Evolutionary conservation across 2,888 invertebrate genomes (phyloP).

Genomic region (Darwinula stevensoni): DNA sequence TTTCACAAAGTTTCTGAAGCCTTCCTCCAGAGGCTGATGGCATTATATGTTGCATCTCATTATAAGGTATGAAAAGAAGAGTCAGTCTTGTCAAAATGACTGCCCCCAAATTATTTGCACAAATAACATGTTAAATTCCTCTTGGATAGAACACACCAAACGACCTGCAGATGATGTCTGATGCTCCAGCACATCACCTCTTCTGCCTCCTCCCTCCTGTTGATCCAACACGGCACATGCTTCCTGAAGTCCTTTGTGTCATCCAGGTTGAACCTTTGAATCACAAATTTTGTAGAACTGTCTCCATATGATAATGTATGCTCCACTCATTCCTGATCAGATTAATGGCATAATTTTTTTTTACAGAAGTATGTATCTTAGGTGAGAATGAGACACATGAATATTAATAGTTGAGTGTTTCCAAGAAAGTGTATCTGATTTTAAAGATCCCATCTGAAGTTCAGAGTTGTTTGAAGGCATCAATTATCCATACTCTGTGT

Average conservation of each 20-base stretch:
- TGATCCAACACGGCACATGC: conserved; percentile 26
- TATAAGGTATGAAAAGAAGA: conserved; percentile 46
- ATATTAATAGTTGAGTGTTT: no score
- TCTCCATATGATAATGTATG: background rate
- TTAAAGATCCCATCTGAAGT: no score
- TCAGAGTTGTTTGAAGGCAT: no score
- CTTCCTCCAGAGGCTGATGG: conserved; percentile 68
- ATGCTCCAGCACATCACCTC: conserved; percentile 90
- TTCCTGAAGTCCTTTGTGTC: conserved; percentile 82
- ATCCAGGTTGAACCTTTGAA: conserved; percentile 27
- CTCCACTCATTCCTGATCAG: conserved; percentile 4
- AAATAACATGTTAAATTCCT: no score
- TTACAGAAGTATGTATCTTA: conserved; percentile 1
- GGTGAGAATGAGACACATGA: conserved; percentile 1
- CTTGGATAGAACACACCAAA: conserved; percentile 83
- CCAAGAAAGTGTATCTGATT: no score
- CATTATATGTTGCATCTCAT: conserved; percentile 87
- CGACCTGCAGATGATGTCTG: conserved; percentile 90
- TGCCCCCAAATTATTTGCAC: no score
- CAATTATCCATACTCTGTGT: no score
- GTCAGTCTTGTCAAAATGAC: no score
- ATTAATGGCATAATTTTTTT: background rate
- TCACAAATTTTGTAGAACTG: background rate
- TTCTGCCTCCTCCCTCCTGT: conserved; percentile 79
- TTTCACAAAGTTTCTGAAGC: conserved; percentile 76